A percentile compares a stretch with the other conserved stretches of the same genome.
phyloP scores from a whole-genome alignment of 2,888 invertebrate genomes.

The Chrysolina americana region DNA sequence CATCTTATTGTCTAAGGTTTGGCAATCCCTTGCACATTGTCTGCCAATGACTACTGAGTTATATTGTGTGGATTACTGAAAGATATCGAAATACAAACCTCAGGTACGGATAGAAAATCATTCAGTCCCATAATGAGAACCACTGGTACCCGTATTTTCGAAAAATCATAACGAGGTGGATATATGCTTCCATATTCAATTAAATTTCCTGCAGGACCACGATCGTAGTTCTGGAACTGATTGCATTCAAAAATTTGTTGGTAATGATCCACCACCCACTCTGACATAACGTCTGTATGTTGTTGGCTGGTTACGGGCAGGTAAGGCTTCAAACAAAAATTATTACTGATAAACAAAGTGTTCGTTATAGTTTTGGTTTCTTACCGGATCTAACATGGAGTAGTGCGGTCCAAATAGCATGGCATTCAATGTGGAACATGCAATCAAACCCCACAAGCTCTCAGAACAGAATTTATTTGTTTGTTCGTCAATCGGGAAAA shows the following conservation, averaged over 20 bases:
- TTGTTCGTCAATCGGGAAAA: background rate
- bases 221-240: background rate
- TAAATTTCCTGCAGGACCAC: background rate
- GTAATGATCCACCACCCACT: background rate
- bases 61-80: no score
- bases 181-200: background rate
- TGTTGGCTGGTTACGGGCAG: background rate
- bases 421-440: background rate
- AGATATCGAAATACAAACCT: background rate
- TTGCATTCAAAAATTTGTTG: background rate
- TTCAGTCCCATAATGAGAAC: background rate
- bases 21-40: no score
- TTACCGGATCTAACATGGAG: conserved; percentile 21
- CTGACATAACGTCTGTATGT: background rate
- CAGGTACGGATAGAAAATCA: background rate
- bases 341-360: no score
- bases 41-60: no score
- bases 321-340: no score
- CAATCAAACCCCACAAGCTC: background rate
- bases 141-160: background rate
- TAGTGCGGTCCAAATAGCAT: conserved; percentile 12
- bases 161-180: background rate
- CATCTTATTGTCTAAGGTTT: no score
- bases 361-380: background rate
- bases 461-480: background rate